These are phyloP conservation scores for Aleiodes alternator DNA, from an alignment of 2,888 invertebrate species.

Conservation along the genomic window DNA sequence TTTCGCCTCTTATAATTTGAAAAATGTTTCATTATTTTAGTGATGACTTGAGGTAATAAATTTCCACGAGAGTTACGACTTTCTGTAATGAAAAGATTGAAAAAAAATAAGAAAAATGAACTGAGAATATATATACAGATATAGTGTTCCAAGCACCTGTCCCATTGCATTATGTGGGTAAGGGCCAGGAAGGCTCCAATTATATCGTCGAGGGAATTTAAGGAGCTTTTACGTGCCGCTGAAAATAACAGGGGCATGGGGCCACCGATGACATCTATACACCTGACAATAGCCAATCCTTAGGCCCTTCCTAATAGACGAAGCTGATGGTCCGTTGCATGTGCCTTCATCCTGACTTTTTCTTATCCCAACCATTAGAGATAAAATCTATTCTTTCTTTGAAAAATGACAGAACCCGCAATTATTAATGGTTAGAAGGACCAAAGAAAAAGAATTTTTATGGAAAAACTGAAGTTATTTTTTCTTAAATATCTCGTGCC, in stretches of 20 bases:
- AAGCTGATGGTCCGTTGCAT: neutral
- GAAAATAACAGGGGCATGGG: neutral
- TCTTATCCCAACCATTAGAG: neutral
- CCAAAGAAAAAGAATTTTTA: too few species aligned
- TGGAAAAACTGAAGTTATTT: too few species aligned
- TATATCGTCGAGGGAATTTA: slow-evolving; percentile 34
- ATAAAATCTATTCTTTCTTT: neutral
- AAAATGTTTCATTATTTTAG: too few species aligned
- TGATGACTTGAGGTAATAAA: neutral
- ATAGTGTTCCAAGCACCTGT: slow-evolving; percentile 30
- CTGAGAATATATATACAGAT: neutral
- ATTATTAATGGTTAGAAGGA: too few species aligned
- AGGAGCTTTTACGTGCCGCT: slow-evolving; percentile 1
- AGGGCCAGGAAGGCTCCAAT: slow-evolving; percentile 37
- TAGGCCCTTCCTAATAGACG: neutral
- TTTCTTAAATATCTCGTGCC: too few species aligned
- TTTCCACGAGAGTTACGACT: neutral
- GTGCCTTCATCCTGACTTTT: slow-evolving; percentile 5
- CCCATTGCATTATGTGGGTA: slow-evolving; percentile 15
- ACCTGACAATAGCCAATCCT: slow-evolving; percentile 11
- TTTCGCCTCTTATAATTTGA: too few species aligned
- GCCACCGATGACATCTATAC: neutral
- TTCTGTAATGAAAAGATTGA: too few species aligned
- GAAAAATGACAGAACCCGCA: slow-evolving; percentile 43
- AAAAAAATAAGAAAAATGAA: neutral